A percentile compares a stretch with the other conserved stretches of the same genome.
Evolutionary conservation across 2,797 vertebrate species (phyloP).

Genomic region (Falco novaeseelandiae): DNA sequence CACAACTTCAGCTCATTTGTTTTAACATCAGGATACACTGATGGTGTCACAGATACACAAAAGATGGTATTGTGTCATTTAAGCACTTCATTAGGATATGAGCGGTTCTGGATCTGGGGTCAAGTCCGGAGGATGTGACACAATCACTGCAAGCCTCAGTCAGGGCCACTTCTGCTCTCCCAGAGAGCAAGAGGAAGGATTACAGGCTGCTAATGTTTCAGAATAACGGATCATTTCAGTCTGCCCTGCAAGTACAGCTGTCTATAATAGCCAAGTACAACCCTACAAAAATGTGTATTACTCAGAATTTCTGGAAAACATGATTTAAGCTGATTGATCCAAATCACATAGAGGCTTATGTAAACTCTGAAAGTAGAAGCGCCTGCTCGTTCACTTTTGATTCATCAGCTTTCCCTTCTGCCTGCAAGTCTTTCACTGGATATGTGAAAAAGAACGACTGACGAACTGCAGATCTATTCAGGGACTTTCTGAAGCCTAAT

Average conservation of each 20-base stretch:
- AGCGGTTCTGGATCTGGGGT: neutral
- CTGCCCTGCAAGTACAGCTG: slow-evolving; percentile 16
- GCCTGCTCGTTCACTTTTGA: neutral
- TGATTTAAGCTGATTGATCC: slow-evolving; percentile 17
- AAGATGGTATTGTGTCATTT: neutral
- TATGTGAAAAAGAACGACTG: neutral
- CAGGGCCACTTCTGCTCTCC: neutral
- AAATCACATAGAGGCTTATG: neutral
- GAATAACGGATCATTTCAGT: neutral
- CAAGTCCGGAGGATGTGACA: neutral
- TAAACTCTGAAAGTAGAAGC: neutral
- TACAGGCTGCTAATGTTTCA: neutral
- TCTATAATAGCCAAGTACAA: neutral
- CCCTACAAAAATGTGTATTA: neutral
- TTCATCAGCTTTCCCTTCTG: neutral
- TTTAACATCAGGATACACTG: neutral
- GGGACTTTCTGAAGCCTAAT: neutral
- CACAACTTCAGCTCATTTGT: neutral
- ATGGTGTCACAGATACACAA: neutral
- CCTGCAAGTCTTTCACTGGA: neutral
- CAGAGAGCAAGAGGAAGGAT: neutral
- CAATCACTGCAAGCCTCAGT: neutral
- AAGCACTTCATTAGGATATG: neutral
- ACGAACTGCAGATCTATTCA: slow-evolving; percentile 24
- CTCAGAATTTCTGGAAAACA: slow-evolving; percentile 1